Evolutionary conservation across 2,113 vertebrate species (phyloP), one percentile per base, ranked within the genome.

Genomic region (Halcyon malimbica): DNA sequence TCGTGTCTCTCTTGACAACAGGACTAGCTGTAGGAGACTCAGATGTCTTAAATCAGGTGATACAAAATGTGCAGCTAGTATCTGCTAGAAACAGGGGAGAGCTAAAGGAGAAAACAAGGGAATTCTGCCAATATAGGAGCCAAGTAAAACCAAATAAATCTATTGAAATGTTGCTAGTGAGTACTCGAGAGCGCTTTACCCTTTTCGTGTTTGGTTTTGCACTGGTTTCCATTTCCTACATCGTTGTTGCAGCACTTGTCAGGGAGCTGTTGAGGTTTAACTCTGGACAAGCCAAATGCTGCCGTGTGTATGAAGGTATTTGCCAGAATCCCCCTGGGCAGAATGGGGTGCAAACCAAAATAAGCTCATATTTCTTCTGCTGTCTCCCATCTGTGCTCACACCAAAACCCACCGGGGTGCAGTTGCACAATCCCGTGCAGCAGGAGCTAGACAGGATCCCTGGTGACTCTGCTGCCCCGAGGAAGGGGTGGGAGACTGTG

Each of bases 31-130:
- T 16, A 50, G 53, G 33, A 48, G 80, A 35, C 13, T 11, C 17
- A 25, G 8, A 11, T 42, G 16, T 54, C 35, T 82, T 51, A 17
- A 48, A 57, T 0, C 0, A 31, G 81, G 28, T 23, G 37, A 39
- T 12, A 13, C 26, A 59, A 64, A 46, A 51, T 42, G 20, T 69
- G 68, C 78, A 75, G 31, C 17, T 26, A 17, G 18, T 33, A 20
- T 23, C n/a, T 54, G 29, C 17, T 2, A 26, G 65, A 31, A 69
- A 12, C 26, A 29, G 2, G 26, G 51, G 33, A 50, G 77, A 53
- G 37, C 39, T 20, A n/a, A 51, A 78, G 67, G 56, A 67, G 69
- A 51, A 68, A 75, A 35, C 2, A 26, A 83, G 60, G 73, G 46
- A 35, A 39, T 26, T 13, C 70, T 90, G 63, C 62, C 42, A 39